A percentile compares a stretch with the other conserved stretches of the same genome.
Evolutionary conservation across 2,888 invertebrate species (phyloP).

Genomic region (Caenorhabditis doughertyi): DNA sequence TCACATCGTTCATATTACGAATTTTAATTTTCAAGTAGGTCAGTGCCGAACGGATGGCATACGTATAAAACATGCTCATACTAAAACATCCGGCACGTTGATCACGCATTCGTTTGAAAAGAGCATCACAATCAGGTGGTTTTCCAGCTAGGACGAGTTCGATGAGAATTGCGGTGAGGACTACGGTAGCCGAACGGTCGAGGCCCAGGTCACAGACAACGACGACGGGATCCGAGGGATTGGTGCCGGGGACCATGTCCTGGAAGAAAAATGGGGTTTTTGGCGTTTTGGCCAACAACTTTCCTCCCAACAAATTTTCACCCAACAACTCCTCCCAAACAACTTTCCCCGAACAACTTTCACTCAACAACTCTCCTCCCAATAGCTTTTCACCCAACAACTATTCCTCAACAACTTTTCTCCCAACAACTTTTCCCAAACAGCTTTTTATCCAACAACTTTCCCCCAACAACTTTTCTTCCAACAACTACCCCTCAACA

Average conservation of each 20-base stretch:
- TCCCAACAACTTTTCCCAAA: constrained; percentile 42
- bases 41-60: constrained; percentile 33
- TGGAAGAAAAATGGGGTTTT: not conserved
- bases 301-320: too few relatives aligned
- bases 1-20: not conserved
- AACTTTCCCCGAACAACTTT: too few relatives aligned
- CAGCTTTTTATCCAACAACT: too few relatives aligned
- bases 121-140: constrained; percentile 9
- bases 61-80: constrained; percentile 37
- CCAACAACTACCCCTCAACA: too few relatives aligned
- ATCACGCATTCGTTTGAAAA: constrained; percentile 35
- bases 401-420: not conserved
- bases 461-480: too few relatives aligned
- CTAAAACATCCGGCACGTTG: constrained; percentile 36
- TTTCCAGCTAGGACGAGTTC: constrained; percentile 34
- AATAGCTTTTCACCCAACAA: not conserved
- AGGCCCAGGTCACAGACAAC: constrained; percentile 49
- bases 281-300: too few relatives aligned
- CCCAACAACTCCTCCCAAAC: too few relatives aligned
- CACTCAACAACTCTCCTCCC: too few relatives aligned
- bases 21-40: constrained; percentile 33
- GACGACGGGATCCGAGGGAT: constrained; percentile 22
- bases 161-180: constrained; percentile 39
- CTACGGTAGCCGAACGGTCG: constrained; percentile 47
- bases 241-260: constrained; percentile 1